These are phyloP conservation scores for Drosophila arizonae DNA, from an alignment of 1,140 invertebrate species.

Conservation along the genomic window DNA sequence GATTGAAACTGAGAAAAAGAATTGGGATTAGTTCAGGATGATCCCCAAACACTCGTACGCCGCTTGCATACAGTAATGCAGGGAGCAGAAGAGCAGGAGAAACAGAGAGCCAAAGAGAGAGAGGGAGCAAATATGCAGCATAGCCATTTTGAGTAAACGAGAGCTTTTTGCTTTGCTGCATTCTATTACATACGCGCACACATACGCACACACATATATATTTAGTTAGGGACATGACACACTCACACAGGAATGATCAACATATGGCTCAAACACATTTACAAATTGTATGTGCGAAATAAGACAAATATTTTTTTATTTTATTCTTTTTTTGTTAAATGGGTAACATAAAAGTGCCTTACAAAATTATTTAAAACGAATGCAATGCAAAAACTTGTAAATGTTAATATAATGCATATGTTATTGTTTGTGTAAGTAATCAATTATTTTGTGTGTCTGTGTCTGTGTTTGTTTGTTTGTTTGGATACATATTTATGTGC, in stretches of 20 bases:
- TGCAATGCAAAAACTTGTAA: constrained; percentile 44
- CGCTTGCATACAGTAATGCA: too few species aligned
- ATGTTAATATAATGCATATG: constrained; percentile 52
- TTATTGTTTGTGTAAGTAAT: constrained; percentile 23
- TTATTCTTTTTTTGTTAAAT: constrained; percentile 11
- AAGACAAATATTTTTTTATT: neutral
- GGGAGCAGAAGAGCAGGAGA: too few species aligned
- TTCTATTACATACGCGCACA: neutral
- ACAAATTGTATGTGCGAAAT: constrained; percentile 20
- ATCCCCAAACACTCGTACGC: too few species aligned
- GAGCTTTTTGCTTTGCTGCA: constrained; percentile 1
- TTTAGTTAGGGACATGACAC: neutral
- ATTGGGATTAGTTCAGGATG: neutral
- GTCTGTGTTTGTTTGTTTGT: constrained; percentile 22
- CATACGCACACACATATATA: neutral
- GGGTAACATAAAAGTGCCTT: constrained; percentile 37
- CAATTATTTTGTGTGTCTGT: constrained; percentile 17
- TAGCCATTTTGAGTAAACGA: neutral
- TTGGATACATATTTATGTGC: constrained; percentile 1
- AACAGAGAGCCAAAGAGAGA: neutral
- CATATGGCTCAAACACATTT: constrained; percentile 18
- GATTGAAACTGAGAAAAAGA: constrained; percentile 58
- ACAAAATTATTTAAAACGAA: constrained; percentile 29
- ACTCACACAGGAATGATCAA: constrained; percentile 22
- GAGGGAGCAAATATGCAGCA: neutral